Evolutionary conservation across 1,140 invertebrate genomes (phyloP).

Genomic region (Calycopis cecrops): DNA sequence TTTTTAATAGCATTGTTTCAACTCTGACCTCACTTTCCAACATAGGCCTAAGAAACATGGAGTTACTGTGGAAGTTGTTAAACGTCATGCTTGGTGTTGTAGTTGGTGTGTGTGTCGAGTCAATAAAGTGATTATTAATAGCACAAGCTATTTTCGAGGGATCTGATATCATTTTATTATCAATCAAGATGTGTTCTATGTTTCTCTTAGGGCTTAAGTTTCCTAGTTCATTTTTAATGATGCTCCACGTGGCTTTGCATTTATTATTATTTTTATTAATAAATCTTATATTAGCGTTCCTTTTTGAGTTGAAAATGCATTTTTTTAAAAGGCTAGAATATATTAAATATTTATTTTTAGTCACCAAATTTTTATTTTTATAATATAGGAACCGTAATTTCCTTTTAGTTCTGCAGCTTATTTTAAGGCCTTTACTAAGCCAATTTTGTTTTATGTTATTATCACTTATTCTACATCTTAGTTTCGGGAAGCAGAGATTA

Average conservation of each 20-base stretch:
- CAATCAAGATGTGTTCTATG: neutral
- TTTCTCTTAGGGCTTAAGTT: neutral
- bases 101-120: too few species aligned
- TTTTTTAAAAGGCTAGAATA: slow-evolving; percentile 4
- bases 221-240: slow-evolving; percentile 1
- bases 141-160: neutral
- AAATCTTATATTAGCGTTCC: neutral
- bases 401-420: neutral
- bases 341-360: neutral
- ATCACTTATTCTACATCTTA: slow-evolving; percentile 4
- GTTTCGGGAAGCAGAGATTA: slow-evolving; percentile 7
- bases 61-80: neutral
- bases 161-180: neutral
- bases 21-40: neutral
- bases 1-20: neutral
- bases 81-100: neutral
- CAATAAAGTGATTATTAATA: neutral
- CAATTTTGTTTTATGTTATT: neutral
- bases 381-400: neutral
- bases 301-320: neutral
- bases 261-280: neutral
- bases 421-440: slow-evolving; percentile 1
- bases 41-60: neutral
- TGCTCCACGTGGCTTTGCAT: neutral
- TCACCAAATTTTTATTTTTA: neutral